These are phyloP conservation scores for Enteromius anoplus DNA, from an alignment of 2,797 vertebrate genomes.

Conservation along the genomic window DNA sequence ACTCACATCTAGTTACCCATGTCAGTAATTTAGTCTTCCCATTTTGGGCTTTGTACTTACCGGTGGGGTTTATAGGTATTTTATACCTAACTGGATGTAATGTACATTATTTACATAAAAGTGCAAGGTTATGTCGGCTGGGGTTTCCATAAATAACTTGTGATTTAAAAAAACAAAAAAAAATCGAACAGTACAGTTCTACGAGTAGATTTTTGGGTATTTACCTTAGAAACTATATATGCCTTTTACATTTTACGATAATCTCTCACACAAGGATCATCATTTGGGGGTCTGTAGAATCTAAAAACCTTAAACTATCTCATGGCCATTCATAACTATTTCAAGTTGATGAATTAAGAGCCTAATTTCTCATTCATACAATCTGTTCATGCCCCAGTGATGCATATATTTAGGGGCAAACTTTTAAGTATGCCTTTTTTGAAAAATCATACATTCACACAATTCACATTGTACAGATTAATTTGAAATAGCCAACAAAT, in stretches of 20 bases:
- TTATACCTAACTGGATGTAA: neutral
- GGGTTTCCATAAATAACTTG: neutral
- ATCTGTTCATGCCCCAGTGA: neutral
- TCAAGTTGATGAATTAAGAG: neutral
- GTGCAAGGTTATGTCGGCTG: neutral
- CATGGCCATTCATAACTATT: neutral
- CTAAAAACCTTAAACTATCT: neutral
- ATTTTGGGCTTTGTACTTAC: neutral
- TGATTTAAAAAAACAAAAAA: too few relatives aligned
- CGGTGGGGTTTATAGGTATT: neutral
- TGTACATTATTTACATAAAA: neutral
- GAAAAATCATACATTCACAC: too few relatives aligned
- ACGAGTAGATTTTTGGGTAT: too few relatives aligned
- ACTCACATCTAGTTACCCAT: too few relatives aligned
- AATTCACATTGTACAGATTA: neutral
- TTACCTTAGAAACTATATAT: neutral
- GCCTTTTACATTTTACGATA: neutral
- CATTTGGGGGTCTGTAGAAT: neutral
- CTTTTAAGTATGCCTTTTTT: too few relatives aligned
- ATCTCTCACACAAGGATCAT: neutral
- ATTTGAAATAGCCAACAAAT: neutral
- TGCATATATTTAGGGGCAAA: neutral
- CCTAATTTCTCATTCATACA: neutral
- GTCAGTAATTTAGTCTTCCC: neutral
- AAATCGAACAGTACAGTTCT: too few relatives aligned